Evolutionary conservation across 2,888 invertebrate genomes (phyloP), one percentile per base, ranked within the genome.

Genomic region (Reticulitermes lucifugus): DNA sequence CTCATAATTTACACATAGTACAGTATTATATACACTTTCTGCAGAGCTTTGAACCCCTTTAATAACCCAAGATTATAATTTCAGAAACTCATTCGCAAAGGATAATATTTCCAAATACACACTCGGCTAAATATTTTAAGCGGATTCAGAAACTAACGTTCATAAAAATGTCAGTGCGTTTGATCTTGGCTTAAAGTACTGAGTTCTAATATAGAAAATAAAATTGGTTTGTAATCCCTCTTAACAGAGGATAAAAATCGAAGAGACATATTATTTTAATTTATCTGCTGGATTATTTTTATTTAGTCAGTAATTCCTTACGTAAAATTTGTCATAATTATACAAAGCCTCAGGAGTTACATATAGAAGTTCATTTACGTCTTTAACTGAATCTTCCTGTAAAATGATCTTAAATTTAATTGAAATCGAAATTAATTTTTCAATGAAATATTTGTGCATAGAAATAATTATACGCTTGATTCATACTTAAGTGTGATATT

Each of bases 101-200:
- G 25, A 12, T 6, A 65, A 65, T 65, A 25, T 65, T 65, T 65
- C n/a, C 12, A 65, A 65, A 65, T n/a, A 25, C 25, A 6, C 65
- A 25, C n/a, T 65, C 3, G 65, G 60, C 35, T 35, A 35, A 35
- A 35, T 60, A 60, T 60, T 21, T 60, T 60, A 60, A 60, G 60
- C 65, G 0, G 65, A 14, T 12, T n/a, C 2, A 7, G n/a, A 10
- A n/a, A 65, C 1, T 65, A 65, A 25, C 0, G n/a, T 6, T 3
- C 4, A 1, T 65, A 65, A 35, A 35, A 65, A 18, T 55, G 14
- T 18, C n/a, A 25, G 65, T 10, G 65, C 7, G 65, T 65, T 65
- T 65, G 65, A 65, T 65, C 65, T 65, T 65, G 65, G 65, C 65
- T 65, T 65, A 65, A 6, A 12, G 60, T 65, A 65, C 65, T 65